Evolutionary conservation across 2,113 vertebrate genomes (phyloP).

Genomic region (Cathartes aura): DNA sequence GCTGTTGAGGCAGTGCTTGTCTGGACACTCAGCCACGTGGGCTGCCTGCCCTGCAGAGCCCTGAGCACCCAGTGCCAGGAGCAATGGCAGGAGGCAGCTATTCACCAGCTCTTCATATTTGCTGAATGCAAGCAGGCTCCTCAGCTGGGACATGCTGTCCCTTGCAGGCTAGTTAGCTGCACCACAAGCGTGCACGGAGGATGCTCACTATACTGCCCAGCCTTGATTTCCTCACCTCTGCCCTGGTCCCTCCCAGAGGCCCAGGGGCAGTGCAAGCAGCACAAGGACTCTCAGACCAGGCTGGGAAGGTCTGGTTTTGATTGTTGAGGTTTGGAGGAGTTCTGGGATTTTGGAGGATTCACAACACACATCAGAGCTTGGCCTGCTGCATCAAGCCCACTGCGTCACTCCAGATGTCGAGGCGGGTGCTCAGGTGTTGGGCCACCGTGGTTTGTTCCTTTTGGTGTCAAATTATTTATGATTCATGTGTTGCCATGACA

Average conservation of each 20-base stretch:
- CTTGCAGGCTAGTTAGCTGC: background rate
- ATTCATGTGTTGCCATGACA: slow-evolving; percentile 25
- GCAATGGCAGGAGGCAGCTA: background rate
- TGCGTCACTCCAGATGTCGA: background rate
- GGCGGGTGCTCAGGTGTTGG: slow-evolving; percentile 3
- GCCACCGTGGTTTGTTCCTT: background rate
- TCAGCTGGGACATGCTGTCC: background rate
- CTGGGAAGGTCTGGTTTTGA: background rate
- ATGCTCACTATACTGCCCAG: background rate
- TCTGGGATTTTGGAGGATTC: background rate
- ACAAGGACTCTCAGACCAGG: background rate
- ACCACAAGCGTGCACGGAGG: fast-evolving
- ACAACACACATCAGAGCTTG: background rate
- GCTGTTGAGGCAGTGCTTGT: background rate
- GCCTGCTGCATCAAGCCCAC: background rate
- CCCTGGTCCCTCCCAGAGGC: background rate
- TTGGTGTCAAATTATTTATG: slow-evolving; percentile 18
- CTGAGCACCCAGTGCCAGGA: fast-evolving
- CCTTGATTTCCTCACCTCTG: background rate
- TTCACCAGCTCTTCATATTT: background rate
- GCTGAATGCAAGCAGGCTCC: background rate
- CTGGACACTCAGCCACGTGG: fast-evolving
- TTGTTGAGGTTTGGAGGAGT: background rate
- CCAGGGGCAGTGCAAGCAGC: background rate
- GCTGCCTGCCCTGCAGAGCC: background rate